Percentiles rank a stretch among this genome's conserved stretches.
phyloP scores from a whole-genome alignment of 30 jellyfish, hydroid and myxozoan genomes.

The Clytia hemisphaerica region DNA sequence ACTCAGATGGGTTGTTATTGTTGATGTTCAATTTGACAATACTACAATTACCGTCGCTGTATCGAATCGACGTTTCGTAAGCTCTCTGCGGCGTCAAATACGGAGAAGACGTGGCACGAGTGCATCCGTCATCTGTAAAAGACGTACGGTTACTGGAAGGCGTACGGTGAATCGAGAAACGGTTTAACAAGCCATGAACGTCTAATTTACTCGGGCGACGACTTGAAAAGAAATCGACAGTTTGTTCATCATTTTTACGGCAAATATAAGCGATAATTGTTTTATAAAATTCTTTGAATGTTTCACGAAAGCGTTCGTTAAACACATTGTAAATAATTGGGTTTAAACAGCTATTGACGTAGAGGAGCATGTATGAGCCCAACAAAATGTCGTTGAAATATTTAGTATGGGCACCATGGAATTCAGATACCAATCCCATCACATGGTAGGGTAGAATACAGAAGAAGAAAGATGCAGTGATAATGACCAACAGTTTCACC shows the following conservation, averaged over 20 bases:
- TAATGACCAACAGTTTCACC: slow-evolving; percentile 60
- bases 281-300: slow-evolving; percentile 56
- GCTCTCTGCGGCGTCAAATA: too few species aligned
- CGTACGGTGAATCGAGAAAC: too few species aligned
- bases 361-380: slow-evolving; percentile 48
- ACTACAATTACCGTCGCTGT: too few species aligned
- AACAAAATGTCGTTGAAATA: slow-evolving; percentile 34
- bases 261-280: slow-evolving; percentile 11
- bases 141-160: too few species aligned
- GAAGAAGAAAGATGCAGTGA: slow-evolving; percentile 77
- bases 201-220: slow-evolving; percentile 34
- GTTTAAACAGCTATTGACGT: slow-evolving; percentile 69
- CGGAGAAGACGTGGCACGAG: too few species aligned
- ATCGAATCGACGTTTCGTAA: too few species aligned
- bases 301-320: slow-evolving; percentile 74
- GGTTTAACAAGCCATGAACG: too few species aligned
- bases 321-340: slow-evolving; percentile 86
- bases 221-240: slow-evolving; percentile 18
- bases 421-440: slow-evolving; percentile 48
- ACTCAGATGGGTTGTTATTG: too few species aligned
- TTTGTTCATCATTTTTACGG: neutral
- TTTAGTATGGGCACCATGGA: slow-evolving; percentile 30
- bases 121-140: too few species aligned
- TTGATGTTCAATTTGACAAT: too few species aligned
- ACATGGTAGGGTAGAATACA: slow-evolving; percentile 89